Conservation (phyloP, 1,140 invertebrate genomes). For the Pectinophora gossypiella region DNA sequence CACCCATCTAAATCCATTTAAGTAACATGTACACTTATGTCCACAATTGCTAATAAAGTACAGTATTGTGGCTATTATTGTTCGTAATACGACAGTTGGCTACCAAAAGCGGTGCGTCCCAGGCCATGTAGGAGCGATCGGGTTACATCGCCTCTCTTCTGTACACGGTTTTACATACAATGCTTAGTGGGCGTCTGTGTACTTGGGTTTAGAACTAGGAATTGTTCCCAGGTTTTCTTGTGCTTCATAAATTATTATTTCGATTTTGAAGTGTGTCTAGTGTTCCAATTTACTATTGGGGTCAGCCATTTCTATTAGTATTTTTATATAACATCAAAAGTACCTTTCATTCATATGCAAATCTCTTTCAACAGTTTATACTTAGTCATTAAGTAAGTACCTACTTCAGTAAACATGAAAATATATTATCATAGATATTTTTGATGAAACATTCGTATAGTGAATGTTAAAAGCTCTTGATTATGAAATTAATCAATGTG, state of each 20-base stretch:
- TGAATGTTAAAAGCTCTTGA: background rate
- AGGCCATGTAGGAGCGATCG: slow-evolving; percentile 39
- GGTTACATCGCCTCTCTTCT: slow-evolving; percentile 29
- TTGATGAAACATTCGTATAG: background rate
- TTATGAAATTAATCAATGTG: background rate
- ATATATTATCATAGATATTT: too few species aligned
- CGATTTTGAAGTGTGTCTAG: too few species aligned
- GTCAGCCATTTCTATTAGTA: too few species aligned
- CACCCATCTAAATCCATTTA: background rate
- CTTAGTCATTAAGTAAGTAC: too few species aligned
- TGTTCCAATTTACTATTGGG: too few species aligned
- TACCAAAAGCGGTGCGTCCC: slow-evolving; percentile 44
- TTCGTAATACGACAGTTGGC: slow-evolving; percentile 11
- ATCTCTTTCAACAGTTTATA: too few species aligned
- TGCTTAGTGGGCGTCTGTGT: slow-evolving; percentile 44
- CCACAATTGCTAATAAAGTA: background rate
- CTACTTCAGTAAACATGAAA: too few species aligned
- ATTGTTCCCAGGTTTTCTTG: too few species aligned
- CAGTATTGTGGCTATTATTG: background rate
- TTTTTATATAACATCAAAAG: too few species aligned
- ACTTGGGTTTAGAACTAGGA: background rate
- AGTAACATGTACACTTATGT: background rate
- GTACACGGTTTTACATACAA: slow-evolving; percentile 57
- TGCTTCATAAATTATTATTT: too few species aligned
- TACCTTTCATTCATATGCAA: too few species aligned